A percentile compares a stretch with the other conserved stretches of the same genome.
These are phyloP conservation scores for Trachymyrmex septentrionalis DNA, from an alignment of 1,140 invertebrate species.

Conservation along the genomic window DNA sequence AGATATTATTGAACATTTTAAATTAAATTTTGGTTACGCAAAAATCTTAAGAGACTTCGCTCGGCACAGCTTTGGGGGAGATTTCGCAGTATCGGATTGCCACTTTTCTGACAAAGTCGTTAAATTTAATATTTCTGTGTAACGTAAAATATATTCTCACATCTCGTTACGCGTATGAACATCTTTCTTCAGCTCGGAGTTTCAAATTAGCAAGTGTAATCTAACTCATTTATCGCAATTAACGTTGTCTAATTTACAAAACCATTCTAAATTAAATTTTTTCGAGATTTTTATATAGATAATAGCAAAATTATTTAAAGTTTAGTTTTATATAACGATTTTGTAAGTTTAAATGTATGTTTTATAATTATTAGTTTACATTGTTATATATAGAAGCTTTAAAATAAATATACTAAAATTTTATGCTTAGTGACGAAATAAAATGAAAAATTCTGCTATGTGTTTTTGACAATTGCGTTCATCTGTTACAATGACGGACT, in stretches of 20 bases:
- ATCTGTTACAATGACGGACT: background rate
- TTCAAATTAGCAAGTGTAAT: slow-evolving; percentile 25
- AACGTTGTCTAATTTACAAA: slow-evolving; percentile 3
- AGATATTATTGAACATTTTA: slow-evolving; percentile 34
- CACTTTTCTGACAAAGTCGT: slow-evolving; percentile 12
- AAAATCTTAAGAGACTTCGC: background rate
- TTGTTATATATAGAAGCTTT: background rate
- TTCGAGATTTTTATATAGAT: background rate
- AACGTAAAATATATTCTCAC: background rate
- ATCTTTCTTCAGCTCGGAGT: background rate
- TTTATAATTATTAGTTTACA: slow-evolving; percentile 4
- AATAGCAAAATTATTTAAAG: background rate
- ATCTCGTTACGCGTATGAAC: background rate
- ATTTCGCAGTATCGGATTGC: slow-evolving; percentile 4
- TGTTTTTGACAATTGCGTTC: slow-evolving; percentile 1
- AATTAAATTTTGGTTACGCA: slow-evolving; percentile 17
- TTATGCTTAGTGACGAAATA: background rate
- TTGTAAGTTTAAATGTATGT: background rate
- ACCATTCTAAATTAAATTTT: background rate
- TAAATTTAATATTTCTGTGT: slow-evolving; percentile 31
- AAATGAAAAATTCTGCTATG: background rate
- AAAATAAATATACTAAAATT: background rate
- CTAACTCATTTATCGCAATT: slow-evolving; percentile 62
- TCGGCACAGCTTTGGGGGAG: background rate
- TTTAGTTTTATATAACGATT: background rate